phyloP scores from a whole-genome alignment of 2,113 vertebrate species.

The Colius striatus region DNA sequence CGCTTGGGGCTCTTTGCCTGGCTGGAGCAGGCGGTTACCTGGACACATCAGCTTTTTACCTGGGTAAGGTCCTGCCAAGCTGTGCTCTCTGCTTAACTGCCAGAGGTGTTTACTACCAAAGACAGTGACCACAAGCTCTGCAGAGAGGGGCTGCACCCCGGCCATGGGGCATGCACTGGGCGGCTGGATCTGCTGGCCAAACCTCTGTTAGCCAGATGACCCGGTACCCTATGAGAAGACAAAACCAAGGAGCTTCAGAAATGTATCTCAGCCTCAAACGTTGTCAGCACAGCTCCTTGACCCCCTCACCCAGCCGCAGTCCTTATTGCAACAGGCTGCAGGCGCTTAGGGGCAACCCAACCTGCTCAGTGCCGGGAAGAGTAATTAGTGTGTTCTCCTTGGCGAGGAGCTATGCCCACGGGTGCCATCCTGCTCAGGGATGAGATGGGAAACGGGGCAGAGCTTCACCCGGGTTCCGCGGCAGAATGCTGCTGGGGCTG shows the following conservation, averaged over 20 bases:
- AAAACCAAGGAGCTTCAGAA: neutral
- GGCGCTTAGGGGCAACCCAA: neutral
- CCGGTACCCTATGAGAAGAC: neutral
- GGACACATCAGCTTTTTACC: neutral
- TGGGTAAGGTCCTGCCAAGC: neutral
- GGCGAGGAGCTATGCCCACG: neutral
- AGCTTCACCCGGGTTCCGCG: neutral
- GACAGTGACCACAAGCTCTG: neutral
- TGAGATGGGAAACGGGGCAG: neutral
- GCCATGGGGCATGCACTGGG: accelerated
- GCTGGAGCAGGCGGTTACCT: accelerated
- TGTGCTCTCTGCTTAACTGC: neutral
- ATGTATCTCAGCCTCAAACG: neutral
- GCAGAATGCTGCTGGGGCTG: neutral
- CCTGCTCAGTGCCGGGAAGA: neutral
- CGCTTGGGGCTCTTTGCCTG: neutral
- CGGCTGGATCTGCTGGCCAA: neutral
- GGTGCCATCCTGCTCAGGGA: neutral
- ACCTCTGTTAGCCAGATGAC: accelerated
- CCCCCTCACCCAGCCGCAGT: neutral
- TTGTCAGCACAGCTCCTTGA: too few relatives aligned
- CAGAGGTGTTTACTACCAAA: accelerated
- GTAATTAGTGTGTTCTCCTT: neutral
- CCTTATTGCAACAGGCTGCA: neutral
- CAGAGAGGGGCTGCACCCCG: neutral